Evolutionary conservation across 2,888 invertebrate genomes (phyloP).

Genomic region (Leptinotarsa juncta): DNA sequence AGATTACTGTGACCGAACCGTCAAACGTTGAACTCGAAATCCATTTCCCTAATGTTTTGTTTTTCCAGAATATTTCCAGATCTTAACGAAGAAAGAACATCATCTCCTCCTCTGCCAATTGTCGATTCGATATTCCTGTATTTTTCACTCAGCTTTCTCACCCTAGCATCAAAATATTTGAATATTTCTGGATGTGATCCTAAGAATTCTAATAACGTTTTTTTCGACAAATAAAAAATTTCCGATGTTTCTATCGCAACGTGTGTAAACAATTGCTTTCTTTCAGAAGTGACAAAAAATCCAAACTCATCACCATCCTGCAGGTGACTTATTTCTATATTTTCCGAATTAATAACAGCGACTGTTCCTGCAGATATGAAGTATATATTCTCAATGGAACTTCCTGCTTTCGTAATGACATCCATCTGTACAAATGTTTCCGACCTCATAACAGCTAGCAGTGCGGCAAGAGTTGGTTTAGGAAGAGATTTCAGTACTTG

Average conservation of each 20-base stretch:
- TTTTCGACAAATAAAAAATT: background rate
- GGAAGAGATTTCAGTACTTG: conserved; percentile 65
- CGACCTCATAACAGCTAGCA: conserved; percentile 30
- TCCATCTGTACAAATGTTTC: conserved; percentile 53
- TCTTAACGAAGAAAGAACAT: background rate
- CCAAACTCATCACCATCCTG: conserved; percentile 70
- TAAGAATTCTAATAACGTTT: background rate
- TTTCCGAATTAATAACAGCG: conserved; percentile 62
- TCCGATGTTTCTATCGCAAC: conserved; percentile 52
- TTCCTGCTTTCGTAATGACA: conserved; percentile 63
- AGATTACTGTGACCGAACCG: no score
- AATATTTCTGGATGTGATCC: background rate
- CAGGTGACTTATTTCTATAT: conserved; percentile 68
- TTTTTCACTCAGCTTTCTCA: background rate
- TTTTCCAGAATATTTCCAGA: background rate
- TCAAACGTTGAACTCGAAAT: conserved; percentile 15
- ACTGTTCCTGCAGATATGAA: conserved; percentile 69
- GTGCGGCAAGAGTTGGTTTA: conserved; percentile 57
- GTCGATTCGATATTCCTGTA: background rate
- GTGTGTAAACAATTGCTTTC: background rate
- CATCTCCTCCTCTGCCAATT: background rate
- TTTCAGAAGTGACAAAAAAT: conserved; percentile 42
- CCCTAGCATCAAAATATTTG: conserved; percentile 1
- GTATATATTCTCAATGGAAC: conserved; percentile 65
- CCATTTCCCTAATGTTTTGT: background rate